Evolutionary conservation across 2,888 invertebrate genomes (phyloP).

Genomic region (Dusona sp.): DNA sequence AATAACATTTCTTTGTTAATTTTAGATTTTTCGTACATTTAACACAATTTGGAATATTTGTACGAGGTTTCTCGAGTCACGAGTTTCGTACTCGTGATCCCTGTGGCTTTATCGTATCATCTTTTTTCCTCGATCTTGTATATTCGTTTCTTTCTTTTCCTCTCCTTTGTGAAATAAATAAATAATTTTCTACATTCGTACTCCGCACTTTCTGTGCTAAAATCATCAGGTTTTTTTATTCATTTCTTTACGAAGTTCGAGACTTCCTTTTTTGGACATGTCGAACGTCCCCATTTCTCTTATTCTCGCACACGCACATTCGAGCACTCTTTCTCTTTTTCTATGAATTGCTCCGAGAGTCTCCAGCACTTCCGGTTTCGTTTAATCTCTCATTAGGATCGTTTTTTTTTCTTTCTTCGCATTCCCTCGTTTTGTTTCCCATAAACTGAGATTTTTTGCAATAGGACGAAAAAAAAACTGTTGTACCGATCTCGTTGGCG

Average conservation of each 20-base stretch:
- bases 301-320: conserved; percentile 17
- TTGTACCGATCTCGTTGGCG: conserved; percentile 67
- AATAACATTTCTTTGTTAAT: not conserved
- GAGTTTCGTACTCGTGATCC: conserved; percentile 55
- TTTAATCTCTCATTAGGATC: conserved; percentile 7
- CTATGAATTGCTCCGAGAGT: not conserved
- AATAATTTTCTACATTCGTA: not conserved
- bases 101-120: conserved; percentile 33
- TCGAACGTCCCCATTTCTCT: conserved; percentile 49
- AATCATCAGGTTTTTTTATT: conserved; percentile 33
- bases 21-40: conserved; percentile 18
- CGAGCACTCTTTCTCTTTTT: conserved; percentile 4
- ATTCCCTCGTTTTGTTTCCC: not conserved
- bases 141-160: conserved; percentile 18
- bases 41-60: not conserved
- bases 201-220: conserved; percentile 7
- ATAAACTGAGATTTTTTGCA: conserved; percentile 25
- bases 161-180: not conserved
- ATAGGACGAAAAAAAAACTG: conserved; percentile 48
- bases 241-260: conserved; percentile 11
- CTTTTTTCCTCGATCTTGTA: conserved; percentile 13
- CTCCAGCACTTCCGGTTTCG: conserved; percentile 33
- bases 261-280: conserved; percentile 61
- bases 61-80: conserved; percentile 29
- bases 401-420: conserved; percentile 6